Base-by-base conservation (phyloP, 2,888 invertebrate species). In the Lampropteryx suffumata region DNA sequence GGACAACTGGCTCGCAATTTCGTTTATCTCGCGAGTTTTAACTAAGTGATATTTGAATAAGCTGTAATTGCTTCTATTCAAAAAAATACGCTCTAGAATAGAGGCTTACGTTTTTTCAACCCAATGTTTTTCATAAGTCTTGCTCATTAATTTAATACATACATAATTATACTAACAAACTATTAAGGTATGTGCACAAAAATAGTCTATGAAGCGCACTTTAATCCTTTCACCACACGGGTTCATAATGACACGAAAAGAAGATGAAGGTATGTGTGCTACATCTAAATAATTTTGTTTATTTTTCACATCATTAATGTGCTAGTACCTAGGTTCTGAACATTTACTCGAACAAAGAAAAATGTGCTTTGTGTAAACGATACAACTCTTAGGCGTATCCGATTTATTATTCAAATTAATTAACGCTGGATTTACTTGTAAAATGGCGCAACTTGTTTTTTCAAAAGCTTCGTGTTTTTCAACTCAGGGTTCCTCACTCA, bases 1-100 rank as follows among this genome's bases (percentile, higher is more conserved):
- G 64, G 64, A 69, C 71, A 74, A 69, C 69, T 71, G 61, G 64
- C 67, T 68, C 65, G 52, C 67, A 66, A 70, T 76, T 76, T 73
- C 61, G 62, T 64, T 72, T 62, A 61, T 62, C 52, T 58, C 55
- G 59, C 42, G 50, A 67, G 67, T 67, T 71, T 66, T 62, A 62
- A 63, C 54, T 53, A 47, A 44, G 51, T 62, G 59, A 54, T 59
- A 52, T 61, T 49, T 39, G 39, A 57, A 30, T 42, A 28, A 32
- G 14, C 12, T 44, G 17, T 4, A 17, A 17, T 17, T 17, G 48
- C 29, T 34, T 28, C 28, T 3, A 17, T 17, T 17, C 17, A 17
- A 17, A 17, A n/a, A n/a, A n/a, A n/a, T n/a, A n/a, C 5, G 21
- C 21, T 21, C 21, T 21, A 21, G 21, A 21, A 21, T 3, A 21